Percentiles rank a stretch among this genome's conserved stretches.
phyloP scores from a whole-genome alignment of 2,888 invertebrate genomes.

The Ectemnius lituratus region DNA sequence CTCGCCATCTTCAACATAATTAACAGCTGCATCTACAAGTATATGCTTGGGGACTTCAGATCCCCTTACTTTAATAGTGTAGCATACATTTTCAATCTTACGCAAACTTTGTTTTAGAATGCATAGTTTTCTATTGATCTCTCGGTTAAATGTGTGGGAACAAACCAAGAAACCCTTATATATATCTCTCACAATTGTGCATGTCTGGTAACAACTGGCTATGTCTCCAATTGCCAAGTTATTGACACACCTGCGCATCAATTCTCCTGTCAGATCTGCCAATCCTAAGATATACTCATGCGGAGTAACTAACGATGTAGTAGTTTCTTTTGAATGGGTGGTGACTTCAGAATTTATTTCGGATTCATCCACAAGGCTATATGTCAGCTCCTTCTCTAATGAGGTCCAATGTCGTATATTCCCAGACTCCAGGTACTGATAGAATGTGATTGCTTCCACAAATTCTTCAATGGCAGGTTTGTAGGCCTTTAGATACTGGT shows the following conservation, averaged over 20 bases:
- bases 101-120: slow-evolving; percentile 86
- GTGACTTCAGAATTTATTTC: slow-evolving; percentile 30
- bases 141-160: slow-evolving; percentile 79
- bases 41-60: slow-evolving; percentile 88
- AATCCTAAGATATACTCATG: slow-evolving; percentile 87
- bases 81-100: slow-evolving; percentile 92
- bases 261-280: slow-evolving; percentile 92
- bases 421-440: slow-evolving; percentile 83
- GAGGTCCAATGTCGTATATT: slow-evolving; percentile 82
- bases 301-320: slow-evolving; percentile 75
- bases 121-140: slow-evolving; percentile 85
- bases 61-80: slow-evolving; percentile 88
- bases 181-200: slow-evolving; percentile 85
- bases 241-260: slow-evolving; percentile 93
- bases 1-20: slow-evolving; percentile 77
- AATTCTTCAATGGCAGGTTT: slow-evolving; percentile 88
- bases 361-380: slow-evolving; percentile 60
- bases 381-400: slow-evolving; percentile 80
- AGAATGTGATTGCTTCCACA: slow-evolving; percentile 90
- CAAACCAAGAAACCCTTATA: slow-evolving; percentile 83
- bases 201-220: slow-evolving; percentile 84
- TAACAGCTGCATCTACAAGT: slow-evolving; percentile 80
- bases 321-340: slow-evolving; percentile 36
- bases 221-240: slow-evolving; percentile 88
- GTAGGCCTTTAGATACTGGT: slow-evolving; percentile 84